Evolutionary conservation across 2,888 invertebrate species (phyloP), one percentile per base, ranked within the genome.

Genomic region (Caenorhabditis sp.): DNA sequence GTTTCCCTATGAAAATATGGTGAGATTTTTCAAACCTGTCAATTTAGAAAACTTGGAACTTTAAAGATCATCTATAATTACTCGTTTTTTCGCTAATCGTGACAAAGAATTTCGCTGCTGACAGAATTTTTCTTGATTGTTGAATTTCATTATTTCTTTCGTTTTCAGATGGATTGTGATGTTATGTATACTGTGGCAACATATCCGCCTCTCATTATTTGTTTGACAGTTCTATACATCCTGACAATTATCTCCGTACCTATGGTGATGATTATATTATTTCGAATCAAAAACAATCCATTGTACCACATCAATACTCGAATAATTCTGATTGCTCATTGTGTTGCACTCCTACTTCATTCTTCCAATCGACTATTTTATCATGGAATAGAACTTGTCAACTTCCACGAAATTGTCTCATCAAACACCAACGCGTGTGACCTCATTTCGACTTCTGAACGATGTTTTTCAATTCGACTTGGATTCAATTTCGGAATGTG

Each of bases 271-370:
- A 51, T 57, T 57, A n/a, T 67, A 0, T 58, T 62, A 8, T 1
- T 27, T 21, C 24, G 62, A 36, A 62, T 67, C 5, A 50, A 57
- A 8, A 62, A 31, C n/a, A 62, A 68, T 58, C 62, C 24, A 14
- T 24, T 68, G 14, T 68, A 62, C 17, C 67, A 68, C 19, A 49
- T 62, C 31, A 68, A 68, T 51, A 68, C 62, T 0, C n/a, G 62
- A n/a, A 58, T 68, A 1, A 17, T 68, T 10, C 36, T 68, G 17
- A 43, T 68, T 19, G 23, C 58, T 43, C 67, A 66, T 54, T 55
- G 26, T 14, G 17, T 55, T 5, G 27, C 3, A 1, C n/a, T 55
- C 10, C 10, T 55, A 10, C 8, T 55, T 26, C 27, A 26, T 5
- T 55, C 23, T 1, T 26, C 17, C 4, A 8, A 55, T 23, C 19